Conservation (phyloP, 2,888 invertebrate genomes). For the Plagodis pulveraria region DNA sequence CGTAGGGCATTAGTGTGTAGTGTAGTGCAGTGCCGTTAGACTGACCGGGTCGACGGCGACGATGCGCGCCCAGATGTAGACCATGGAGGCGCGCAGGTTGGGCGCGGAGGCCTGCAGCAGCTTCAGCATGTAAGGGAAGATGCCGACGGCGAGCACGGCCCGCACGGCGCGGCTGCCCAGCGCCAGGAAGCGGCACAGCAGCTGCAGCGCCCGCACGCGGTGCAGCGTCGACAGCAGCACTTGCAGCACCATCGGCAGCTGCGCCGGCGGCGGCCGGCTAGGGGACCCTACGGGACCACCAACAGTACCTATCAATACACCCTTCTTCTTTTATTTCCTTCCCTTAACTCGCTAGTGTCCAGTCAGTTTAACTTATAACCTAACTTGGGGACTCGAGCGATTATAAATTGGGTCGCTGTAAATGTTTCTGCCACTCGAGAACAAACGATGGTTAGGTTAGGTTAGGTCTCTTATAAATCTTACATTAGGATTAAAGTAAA, state of each 20-base stretch:
- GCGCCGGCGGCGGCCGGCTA: conserved; percentile 94
- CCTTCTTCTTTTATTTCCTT: no score
- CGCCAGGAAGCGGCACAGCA: conserved; percentile 97
- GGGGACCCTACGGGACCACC: conserved; percentile 46
- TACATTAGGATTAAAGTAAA: no score
- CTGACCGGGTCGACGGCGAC: conserved; percentile 97
- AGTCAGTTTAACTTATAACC: no score
- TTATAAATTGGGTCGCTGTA: no score
- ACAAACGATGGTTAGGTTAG: no score
- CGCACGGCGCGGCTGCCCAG: conserved; percentile 96
- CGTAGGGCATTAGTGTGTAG: no score
- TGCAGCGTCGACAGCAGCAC: conserved; percentile 91
- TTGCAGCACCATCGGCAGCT: conserved; percentile 98
- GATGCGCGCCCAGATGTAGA: conserved; percentile 99
- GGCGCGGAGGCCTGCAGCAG: conserved; percentile 97
- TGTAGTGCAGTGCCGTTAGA: no score
- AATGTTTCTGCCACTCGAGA: no score
- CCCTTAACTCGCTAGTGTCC: no score
- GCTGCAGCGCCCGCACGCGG: conserved; percentile 96
- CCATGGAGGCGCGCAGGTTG: conserved; percentile 95
- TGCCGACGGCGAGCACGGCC: conserved; percentile 97
- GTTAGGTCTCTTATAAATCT: no score
- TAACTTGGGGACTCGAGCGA: no score
- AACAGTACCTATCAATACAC: neutral
- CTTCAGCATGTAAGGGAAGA: conserved; percentile 99